Conservation (phyloP, 2,888 invertebrate genomes). For the Dione vanillae region DNA sequence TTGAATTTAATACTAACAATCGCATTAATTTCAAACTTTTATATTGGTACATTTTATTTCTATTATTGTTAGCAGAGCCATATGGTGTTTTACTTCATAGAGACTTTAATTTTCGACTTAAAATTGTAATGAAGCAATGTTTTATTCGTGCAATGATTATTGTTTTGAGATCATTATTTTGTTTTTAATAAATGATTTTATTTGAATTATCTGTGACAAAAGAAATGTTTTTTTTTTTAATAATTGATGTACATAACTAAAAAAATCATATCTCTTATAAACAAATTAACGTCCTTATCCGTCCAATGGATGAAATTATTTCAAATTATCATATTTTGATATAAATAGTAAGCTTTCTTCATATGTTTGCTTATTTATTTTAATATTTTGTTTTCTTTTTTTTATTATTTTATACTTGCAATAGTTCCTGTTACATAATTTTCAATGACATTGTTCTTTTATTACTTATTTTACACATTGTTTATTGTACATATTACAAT, state of each 20-base stretch:
- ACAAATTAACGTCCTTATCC: slow-evolving; percentile 54
- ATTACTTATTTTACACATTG: not conserved
- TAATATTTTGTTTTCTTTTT: not conserved
- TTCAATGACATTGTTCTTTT: not conserved
- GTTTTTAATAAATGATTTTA: not conserved
- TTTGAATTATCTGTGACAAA: slow-evolving; percentile 6
- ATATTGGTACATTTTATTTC: slow-evolving; percentile 37
- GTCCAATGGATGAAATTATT: slow-evolving; percentile 56
- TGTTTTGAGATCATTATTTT: slow-evolving; percentile 51
- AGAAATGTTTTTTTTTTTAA: slow-evolving; percentile 27
- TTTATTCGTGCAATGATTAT: slow-evolving; percentile 76
- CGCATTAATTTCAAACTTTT: slow-evolving; percentile 37
- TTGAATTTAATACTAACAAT: slow-evolving; percentile 16
- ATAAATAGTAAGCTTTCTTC: slow-evolving; percentile 18
- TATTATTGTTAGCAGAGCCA: slow-evolving; percentile 23
- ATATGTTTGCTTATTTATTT: not conserved
- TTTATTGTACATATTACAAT: not conserved
- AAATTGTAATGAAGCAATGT: slow-evolving; percentile 28
- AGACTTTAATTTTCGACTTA: slow-evolving; percentile 44
- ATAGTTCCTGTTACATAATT: not conserved
- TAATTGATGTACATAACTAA: slow-evolving; percentile 46
- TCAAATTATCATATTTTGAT: slow-evolving; percentile 26
- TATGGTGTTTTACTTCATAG: slow-evolving; percentile 41
- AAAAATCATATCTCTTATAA: slow-evolving; percentile 11
- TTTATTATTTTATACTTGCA: not conserved